Conservation (phyloP, 2,113 vertebrate species). For the Nycticryphes semicollaris region DNA sequence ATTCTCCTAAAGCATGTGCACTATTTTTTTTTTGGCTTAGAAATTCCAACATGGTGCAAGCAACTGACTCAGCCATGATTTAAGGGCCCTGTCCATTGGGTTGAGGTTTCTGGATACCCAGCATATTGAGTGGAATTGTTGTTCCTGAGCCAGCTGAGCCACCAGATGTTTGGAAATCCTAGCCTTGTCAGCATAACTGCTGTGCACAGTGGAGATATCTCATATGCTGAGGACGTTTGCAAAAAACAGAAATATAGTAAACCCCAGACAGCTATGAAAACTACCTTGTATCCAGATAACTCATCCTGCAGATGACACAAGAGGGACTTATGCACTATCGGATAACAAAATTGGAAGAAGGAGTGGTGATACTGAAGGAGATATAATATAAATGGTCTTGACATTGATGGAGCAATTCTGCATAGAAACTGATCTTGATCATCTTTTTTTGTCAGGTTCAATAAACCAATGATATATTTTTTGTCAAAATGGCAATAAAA, state of each 20-base stretch:
- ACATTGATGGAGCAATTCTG: slow-evolving; percentile 5
- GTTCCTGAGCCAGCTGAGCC: neutral
- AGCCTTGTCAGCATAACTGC: neutral
- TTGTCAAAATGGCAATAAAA: neutral
- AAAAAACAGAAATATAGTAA: neutral
- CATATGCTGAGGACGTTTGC: neutral
- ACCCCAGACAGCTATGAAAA: neutral
- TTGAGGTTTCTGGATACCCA: neutral
- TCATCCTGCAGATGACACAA: neutral
- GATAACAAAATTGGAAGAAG: neutral
- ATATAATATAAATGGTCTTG: slow-evolving; percentile 21
- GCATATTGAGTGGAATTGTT: neutral
- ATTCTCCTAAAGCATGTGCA: neutral
- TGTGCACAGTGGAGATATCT: neutral
- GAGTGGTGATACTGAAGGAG: neutral
- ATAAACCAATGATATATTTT: neutral
- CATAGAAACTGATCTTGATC: neutral
- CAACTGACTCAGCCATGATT: neutral
- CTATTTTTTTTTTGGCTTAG: neutral
- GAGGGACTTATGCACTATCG: neutral
- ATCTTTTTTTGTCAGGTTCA: neutral
- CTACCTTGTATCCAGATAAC: neutral
- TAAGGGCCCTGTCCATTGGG: neutral
- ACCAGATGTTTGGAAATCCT: neutral
- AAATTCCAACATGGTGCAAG: neutral